Evolutionary conservation across 2,113 vertebrate species (phyloP).

Genomic region (Arenaria interpres): DNA sequence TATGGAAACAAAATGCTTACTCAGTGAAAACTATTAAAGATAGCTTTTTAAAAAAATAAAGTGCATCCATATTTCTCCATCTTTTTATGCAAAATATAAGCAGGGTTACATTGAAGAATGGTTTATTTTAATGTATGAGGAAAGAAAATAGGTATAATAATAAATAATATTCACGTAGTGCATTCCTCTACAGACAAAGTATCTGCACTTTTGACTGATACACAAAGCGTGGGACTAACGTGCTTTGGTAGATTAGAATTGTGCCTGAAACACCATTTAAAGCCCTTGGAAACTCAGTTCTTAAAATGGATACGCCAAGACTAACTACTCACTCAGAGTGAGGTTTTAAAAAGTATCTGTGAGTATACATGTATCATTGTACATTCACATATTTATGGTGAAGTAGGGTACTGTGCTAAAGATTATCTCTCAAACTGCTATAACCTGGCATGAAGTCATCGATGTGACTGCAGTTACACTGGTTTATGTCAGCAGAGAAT

Average conservation of each 20-base stretch:
- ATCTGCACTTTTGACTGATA: not conserved
- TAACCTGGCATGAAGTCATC: not conserved
- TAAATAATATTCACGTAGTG: not conserved
- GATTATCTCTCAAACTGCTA: not conserved
- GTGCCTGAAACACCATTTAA: not conserved
- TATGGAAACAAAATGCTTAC: not conserved
- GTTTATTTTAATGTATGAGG: not conserved
- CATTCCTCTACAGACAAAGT: not conserved
- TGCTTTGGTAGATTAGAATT: not conserved
- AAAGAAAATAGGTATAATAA: not conserved
- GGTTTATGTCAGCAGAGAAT: not conserved
- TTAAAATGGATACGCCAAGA: rapidly evolving
- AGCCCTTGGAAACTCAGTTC: not conserved
- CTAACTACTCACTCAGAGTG: too few relatives aligned
- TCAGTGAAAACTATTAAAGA: not conserved
- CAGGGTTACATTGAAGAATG: not conserved
- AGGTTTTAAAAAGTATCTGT: not conserved
- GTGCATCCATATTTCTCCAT: not conserved
- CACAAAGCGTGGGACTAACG: not conserved
- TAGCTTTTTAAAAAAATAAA: not conserved
- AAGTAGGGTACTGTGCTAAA: not conserved
- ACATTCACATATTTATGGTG: rapidly evolving
- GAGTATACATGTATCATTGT: not conserved
- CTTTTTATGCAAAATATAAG: not conserved
- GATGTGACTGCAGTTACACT: not conserved